Evolutionary conservation across 2,888 invertebrate species (phyloP), one percentile per base, ranked within the genome.

Genomic region (Drosophila suboccidentalis): DNA sequence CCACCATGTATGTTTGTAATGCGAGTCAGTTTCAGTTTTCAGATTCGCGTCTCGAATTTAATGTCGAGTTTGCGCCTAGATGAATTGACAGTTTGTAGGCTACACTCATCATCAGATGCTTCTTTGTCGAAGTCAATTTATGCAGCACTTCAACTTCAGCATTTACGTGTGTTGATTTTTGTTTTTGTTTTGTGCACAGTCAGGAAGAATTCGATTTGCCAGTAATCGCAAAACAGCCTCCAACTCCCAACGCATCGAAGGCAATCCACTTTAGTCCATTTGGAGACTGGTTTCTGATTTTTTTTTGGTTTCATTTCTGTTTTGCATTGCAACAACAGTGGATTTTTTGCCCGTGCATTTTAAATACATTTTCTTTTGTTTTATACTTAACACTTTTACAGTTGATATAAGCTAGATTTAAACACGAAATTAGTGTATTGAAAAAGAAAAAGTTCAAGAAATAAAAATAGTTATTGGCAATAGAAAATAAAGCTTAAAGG

Each of bases 131-230:
- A 34, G 68, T 44, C 51, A 51, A 49, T 69, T 60, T 63, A 74
- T 66, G 69, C 66, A 75, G 73, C 80, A 75, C 57, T 75, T 88
- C 76, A 86, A 79, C 78, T 77, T 78, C 76, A 78, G 49, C 85
- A 82, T 84, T 82, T 87, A 75, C 78, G 74, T 69, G 26, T 26
- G 26, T 26, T 26, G 26, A 5, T 26, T 26, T 26, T 5, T 49
- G 55, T 38, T 51, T 44, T 61, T 54, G 58, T 41, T 51, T 53
- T 55, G 43, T 54, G 43, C 32, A 63, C 15, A 46, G 71, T 59
- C 72, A 69, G 78, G 78, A 88, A 82, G 82, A 85, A 78, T 78
- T 64, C 67, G 26, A 58, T 59, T 61, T 47, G 43, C 38, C 34
- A 64, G 38, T 39, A 49, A 51, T 53, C 61, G 29, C 57, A 67